Conservation (phyloP, 2,113 vertebrate genomes). For the Eurypyga helias region DNA sequence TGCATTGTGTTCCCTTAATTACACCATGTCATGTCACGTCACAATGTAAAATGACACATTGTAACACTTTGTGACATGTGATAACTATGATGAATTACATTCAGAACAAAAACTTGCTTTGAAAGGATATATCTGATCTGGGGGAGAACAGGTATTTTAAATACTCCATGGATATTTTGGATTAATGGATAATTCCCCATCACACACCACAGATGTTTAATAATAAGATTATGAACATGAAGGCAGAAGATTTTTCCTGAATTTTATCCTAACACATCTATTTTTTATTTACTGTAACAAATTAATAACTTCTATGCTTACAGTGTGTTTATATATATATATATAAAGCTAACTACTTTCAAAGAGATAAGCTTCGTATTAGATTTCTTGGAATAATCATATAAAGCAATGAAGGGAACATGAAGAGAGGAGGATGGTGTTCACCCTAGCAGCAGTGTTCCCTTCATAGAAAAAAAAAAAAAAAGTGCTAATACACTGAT, state of each 20-base stretch:
- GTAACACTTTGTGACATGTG: constrained; percentile 76
- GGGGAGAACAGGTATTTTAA: constrained; percentile 41
- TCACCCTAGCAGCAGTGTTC: background rate
- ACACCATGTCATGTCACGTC: constrained; percentile 74
- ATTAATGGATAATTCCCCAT: constrained; percentile 23
- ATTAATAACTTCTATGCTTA: constrained; percentile 16
- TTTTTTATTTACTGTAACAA: constrained; percentile 52
- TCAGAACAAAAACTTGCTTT: constrained; percentile 64
- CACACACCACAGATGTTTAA: constrained; percentile 48
- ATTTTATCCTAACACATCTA: constrained; percentile 7
- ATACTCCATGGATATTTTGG: constrained; percentile 1
- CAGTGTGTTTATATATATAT: background rate
- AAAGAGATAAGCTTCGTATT: constrained; percentile 41
- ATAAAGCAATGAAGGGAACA: background rate
- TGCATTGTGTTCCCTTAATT: constrained; percentile 77
- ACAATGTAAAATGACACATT: constrained; percentile 76
- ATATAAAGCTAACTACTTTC: background rate
- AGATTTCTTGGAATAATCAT: constrained; percentile 18
- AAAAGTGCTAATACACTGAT: background rate
- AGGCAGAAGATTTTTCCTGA: constrained; percentile 12
- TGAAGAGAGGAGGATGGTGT: background rate
- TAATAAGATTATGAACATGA: constrained; percentile 40
- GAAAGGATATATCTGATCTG: constrained; percentile 60
- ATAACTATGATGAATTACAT: constrained; percentile 83
- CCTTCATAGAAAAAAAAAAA: background rate